These are phyloP conservation scores for Apis florea DNA, from an alignment of 1,140 invertebrate species.

Conservation along the genomic window DNA sequence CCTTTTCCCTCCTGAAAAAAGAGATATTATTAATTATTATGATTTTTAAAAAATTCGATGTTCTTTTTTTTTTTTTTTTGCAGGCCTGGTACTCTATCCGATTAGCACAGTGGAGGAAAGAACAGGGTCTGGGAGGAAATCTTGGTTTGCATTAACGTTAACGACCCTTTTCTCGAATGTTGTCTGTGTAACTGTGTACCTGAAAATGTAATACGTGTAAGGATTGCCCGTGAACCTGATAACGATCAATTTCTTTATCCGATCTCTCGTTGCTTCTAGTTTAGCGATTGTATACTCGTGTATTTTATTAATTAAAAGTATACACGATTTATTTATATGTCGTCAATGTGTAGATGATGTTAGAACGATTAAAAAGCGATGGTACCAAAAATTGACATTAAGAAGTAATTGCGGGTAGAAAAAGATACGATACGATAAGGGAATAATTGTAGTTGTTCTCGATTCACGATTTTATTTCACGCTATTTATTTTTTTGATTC, in stretches of 20 bases:
- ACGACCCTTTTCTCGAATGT: constrained; percentile 6
- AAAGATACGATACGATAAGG: too few species aligned
- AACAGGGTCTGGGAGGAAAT: constrained; percentile 79
- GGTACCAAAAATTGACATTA: constrained; percentile 31
- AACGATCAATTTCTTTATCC: constrained; percentile 24
- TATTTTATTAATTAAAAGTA: background rate
- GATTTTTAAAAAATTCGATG: too few species aligned
- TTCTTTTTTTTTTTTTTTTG: constrained; percentile 50
- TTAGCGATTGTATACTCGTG: background rate
- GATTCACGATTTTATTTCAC: background rate
- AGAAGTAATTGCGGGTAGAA: background rate
- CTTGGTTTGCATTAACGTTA: constrained; percentile 64
- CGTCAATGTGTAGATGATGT: background rate
- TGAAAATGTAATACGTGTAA: constrained; percentile 46
- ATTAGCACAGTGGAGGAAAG: constrained; percentile 80
- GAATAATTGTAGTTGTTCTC: background rate
- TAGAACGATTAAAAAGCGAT: background rate
- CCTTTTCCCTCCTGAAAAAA: background rate
- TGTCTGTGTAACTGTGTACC: constrained; percentile 54
- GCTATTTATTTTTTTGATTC: background rate
- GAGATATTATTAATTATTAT: too few species aligned
- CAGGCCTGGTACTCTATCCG: constrained; percentile 80
- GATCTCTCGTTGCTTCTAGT: constrained; percentile 27
- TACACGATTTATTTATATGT: constrained; percentile 17
- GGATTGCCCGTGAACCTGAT: constrained; percentile 19